Conservation (phyloP, 2,797 vertebrate species). For the Heliangelus exortis region DNA sequence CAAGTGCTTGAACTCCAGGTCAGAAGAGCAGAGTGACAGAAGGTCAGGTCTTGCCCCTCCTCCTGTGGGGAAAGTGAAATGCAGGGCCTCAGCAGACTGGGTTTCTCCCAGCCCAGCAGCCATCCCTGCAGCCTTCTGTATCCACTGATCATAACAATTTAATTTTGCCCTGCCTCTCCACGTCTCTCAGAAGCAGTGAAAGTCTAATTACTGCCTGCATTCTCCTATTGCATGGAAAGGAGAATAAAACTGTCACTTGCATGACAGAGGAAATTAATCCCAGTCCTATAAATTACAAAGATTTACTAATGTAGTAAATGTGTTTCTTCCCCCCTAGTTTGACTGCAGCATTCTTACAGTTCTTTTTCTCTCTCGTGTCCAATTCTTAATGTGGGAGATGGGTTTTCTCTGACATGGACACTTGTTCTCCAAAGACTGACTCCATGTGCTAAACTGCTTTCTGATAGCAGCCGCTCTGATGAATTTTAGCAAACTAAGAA, state of each 20-base stretch:
- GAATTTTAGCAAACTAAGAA: not conserved
- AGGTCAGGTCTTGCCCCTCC: not conserved
- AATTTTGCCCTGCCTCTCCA: conserved; percentile 7
- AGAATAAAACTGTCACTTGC: conserved; percentile 50
- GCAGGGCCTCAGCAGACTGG: not conserved
- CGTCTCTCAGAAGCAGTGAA: not conserved
- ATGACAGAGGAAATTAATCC: conserved; percentile 47
- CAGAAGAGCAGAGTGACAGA: not conserved
- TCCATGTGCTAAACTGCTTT: not conserved
- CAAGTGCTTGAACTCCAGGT: not conserved
- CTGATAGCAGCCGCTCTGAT: not conserved
- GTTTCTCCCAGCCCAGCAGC: not conserved
- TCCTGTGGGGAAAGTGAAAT: not conserved
- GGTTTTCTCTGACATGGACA: not conserved
- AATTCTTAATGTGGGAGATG: not conserved
- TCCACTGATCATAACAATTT: conserved; percentile 20
- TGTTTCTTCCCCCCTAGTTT: not conserved
- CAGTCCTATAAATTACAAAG: conserved; percentile 44
- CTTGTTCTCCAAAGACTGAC: not conserved
- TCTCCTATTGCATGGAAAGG: not conserved
- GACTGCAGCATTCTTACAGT: not conserved
- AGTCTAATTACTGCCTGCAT: conserved; percentile 42
- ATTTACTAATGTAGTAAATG: conserved; percentile 38
- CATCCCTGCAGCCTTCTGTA: not conserved
- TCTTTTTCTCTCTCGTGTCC: not conserved